A percentile compares a stretch with the other conserved stretches of the same genome.
These are phyloP conservation scores for Macrochelys suwanniensis DNA, from an alignment of 2,797 vertebrate genomes.

Conservation along the genomic window DNA sequence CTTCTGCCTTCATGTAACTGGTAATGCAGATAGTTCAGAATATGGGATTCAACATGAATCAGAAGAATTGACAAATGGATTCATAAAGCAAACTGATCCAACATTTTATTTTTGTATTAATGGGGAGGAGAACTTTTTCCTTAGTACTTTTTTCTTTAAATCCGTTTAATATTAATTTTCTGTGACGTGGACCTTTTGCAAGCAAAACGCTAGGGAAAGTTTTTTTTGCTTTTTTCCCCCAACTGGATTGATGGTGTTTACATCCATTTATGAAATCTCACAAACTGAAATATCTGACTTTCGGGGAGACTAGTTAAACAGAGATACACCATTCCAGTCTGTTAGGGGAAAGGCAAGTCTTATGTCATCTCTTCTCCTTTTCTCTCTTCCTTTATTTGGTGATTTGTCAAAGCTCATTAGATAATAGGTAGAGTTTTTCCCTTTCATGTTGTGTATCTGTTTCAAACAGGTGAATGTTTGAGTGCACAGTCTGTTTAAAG, in stretches of 20 bases:
- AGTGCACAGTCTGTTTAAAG: not conserved
- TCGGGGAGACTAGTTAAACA: not conserved
- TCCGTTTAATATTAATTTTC: not conserved
- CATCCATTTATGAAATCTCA: not conserved
- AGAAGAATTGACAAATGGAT: not conserved
- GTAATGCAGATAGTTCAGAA: not conserved
- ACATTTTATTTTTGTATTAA: not conserved
- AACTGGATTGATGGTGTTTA: not conserved
- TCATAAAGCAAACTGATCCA: not conserved
- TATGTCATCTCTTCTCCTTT: not conserved
- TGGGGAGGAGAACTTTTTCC: not conserved
- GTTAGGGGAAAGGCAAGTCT: not conserved
- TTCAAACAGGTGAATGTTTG: not conserved
- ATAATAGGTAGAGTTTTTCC: slow-evolving; percentile 6
- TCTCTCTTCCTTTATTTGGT: not conserved
- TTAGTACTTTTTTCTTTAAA: not conserved
- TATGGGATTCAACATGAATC: not conserved
- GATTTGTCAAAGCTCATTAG: slow-evolving; percentile 27
- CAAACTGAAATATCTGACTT: not conserved
- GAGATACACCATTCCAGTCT: not conserved
- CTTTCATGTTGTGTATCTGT: not conserved
- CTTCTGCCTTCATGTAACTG: not conserved
- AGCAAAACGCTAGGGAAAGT: not conserved
- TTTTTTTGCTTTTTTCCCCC: not conserved
- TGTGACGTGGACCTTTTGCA: not conserved